Evolutionary conservation across 2,797 vertebrate genomes (phyloP), one percentile per base, ranked within the genome.

Genomic region (Coccyzus lansbergi): DNA sequence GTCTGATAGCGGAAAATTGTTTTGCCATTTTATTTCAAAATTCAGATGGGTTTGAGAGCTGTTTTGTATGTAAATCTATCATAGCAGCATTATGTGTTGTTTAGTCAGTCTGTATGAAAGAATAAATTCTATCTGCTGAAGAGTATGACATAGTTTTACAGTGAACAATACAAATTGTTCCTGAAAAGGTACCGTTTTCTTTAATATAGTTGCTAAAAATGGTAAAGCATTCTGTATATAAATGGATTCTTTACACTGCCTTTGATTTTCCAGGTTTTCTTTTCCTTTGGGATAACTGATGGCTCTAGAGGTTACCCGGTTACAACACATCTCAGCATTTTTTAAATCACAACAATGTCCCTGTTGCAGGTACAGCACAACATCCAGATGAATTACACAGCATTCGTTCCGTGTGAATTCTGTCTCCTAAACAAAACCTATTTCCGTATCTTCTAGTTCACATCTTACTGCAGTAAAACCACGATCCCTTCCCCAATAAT

Each of bases 401-500:
- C 88, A 77, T 63, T 78, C 31, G 24, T 53, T 78, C 22, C 49
- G 48, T 9, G 60, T 26, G 42, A 53, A 68, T 91, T 83, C 44
- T 85, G 72, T 42, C 38, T 71, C 51, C 84, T 56, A 26, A 31
- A 58, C 87, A 67, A 31, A 63, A 88, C 38, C 81, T 91, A 21
- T 83, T 92, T 58, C 70, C 69, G 16, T 86, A 44, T 60, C 58
- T 68, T 78, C 42, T 53, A 40, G 64, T 46, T 94, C 92, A 36
- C 87, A 58, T 59, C 92, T 88, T 62, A 90, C 86, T 93, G 97
- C 97, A 84, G 95, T 96, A 84, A 94, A 95, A 92, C 40, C 94
- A 69, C 60, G 63, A 92, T 94, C 95, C 96, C 88, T 97, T 97
- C 94, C 97, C 97, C 96, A 49, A 58, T 62, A 97, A 94, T 65